These are phyloP conservation scores for Ptyas mucosa DNA, from an alignment of 2,113 vertebrate genomes.

Conservation along the genomic window DNA sequence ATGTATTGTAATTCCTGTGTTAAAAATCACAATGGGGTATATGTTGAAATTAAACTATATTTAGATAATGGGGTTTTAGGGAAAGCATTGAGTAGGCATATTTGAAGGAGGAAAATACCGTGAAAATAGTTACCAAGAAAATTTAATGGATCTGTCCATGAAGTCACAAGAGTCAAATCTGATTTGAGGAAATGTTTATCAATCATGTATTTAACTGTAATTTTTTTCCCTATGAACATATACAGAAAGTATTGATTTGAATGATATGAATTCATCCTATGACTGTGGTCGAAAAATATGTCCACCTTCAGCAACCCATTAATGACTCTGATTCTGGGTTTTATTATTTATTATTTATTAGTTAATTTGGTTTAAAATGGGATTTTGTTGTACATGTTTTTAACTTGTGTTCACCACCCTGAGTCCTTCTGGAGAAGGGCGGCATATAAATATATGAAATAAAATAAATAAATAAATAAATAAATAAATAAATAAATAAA, in stretches of 20 bases:
- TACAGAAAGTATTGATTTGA: neutral
- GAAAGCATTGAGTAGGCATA: neutral
- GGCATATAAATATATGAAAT: too few species aligned
- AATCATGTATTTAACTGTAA: neutral
- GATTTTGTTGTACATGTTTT: too few species aligned
- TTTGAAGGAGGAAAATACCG: neutral
- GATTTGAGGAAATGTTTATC: neutral
- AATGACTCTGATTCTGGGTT: too few species aligned
- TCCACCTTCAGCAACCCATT: neutral
- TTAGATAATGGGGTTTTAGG: neutral
- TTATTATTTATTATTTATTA: too few species aligned
- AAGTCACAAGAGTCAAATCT: neutral
- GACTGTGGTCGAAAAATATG: neutral
- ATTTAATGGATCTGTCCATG: neutral
- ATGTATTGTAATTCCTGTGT: neutral
- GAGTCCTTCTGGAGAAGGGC: too few species aligned
- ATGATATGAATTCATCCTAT: neutral
- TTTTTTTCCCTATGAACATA: neutral
- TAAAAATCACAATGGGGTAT: neutral
- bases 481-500: too few species aligned
- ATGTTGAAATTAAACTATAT: neutral
- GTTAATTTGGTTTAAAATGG: too few species aligned
- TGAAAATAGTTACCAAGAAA: neutral
- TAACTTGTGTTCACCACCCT: too few species aligned
- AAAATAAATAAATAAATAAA: too few species aligned